Base-by-base conservation (phyloP, 2,888 invertebrate species). In the Galeruca laticollis region DNA sequence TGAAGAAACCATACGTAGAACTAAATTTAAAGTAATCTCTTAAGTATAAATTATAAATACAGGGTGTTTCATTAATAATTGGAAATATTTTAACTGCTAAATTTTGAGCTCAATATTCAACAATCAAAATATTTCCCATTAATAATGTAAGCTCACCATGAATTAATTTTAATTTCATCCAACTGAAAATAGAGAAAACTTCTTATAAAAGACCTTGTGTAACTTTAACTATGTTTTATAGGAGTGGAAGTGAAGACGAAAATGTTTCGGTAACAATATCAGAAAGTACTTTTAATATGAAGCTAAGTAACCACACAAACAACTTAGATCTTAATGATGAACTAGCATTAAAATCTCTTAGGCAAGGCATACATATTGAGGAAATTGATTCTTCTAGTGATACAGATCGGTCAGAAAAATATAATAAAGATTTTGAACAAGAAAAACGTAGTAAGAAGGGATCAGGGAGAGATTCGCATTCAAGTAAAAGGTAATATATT, bases 231-330 rank as follows among this genome's bases (percentile, higher is more conserved):
- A 31, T 31, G 37, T 61, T 26, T 64, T 51, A 15, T 15, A 76
- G 74, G 8, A 83, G 81, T 56, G 79, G 76, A n/a, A 85, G 84
- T 66, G 85, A 86, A 72, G 86, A 86, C 57, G 86, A 86, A 75
- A 86, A 85, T 69, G 83, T 85, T 1, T 85, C 85, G 0, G 82
- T 86, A 1, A 85, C 85, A 0, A 83, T 85, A 63, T 85, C 85
- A 0, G 86, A 85, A 78, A 82, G 80, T 60, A 80, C 80, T 26
- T 79, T 81, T 33, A 83, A 81, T 62, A 79, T 82, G 79, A 80
- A 84, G 21, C 62, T 78, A 4, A 83, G 81, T 60, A 84, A 84
- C 56, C 81, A 74, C 31, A 63, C 77, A 35, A 80, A 78, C 33
- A 82, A 83, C 73, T 75, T 85, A 43, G 84, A 85, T 73, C 76